phyloP scores from a whole-genome alignment of 2,888 invertebrate species.

The Lasioglossum oenotherae region DNA sequence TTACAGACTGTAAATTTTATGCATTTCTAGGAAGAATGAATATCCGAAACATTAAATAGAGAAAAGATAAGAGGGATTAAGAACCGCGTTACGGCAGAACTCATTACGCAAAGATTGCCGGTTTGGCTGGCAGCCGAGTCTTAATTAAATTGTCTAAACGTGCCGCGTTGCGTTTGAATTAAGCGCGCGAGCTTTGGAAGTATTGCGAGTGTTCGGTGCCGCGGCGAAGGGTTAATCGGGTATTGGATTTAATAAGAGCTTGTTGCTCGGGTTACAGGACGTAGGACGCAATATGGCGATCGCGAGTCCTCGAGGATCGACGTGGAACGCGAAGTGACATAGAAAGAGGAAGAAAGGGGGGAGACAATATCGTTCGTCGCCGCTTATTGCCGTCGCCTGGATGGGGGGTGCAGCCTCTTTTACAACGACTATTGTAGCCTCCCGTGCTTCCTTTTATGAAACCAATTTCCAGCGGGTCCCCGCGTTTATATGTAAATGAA shows the following conservation, averaged over 20 bases:
- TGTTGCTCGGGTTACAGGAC: neutral
- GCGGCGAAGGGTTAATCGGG: neutral
- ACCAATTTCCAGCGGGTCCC: slow-evolving; percentile 25
- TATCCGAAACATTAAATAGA: too few species aligned
- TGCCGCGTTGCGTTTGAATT: neutral
- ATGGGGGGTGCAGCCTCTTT: slow-evolving; percentile 6
- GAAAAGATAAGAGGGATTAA: too few species aligned
- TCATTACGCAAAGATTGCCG: neutral
- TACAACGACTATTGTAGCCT: slow-evolving; percentile 26
- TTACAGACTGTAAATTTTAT: too few species aligned
- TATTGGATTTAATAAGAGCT: neutral
- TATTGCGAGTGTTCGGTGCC: neutral
- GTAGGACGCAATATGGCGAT: neutral
- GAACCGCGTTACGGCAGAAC: neutral
- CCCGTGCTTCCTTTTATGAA: slow-evolving; percentile 47
- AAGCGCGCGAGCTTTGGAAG: neutral
- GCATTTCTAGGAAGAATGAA: too few species aligned
- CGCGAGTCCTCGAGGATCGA: neutral
- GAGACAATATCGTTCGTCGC: slow-evolving; percentile 16
- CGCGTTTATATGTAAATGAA: slow-evolving; percentile 55
- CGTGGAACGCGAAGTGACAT: neutral
- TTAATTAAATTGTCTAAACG: neutral
- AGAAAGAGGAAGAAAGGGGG: neutral
- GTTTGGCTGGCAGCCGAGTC: neutral
- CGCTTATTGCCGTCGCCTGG: slow-evolving; percentile 7